phyloP scores from a whole-genome alignment of 2,888 invertebrate genomes.

The Papilio demoleus region DNA sequence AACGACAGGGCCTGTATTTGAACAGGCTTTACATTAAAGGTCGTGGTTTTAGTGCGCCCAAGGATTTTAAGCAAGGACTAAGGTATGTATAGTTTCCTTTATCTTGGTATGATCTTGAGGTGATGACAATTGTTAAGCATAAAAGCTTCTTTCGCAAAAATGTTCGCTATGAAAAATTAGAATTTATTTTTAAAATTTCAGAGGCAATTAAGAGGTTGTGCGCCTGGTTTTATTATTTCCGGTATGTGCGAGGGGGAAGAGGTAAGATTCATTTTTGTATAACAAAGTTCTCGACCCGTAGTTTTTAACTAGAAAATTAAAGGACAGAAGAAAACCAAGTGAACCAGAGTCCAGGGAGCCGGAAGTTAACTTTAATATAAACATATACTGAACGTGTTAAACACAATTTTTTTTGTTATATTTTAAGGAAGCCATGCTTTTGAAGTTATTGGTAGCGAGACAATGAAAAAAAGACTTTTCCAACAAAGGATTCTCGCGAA shows the following conservation, averaged over 20 bases:
- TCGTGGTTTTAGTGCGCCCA: conserved; percentile 58
- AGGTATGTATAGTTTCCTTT: conserved; percentile 53
- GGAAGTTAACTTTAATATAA: too few relatives aligned
- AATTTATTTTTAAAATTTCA: conserved; percentile 52
- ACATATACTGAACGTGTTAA: too few relatives aligned
- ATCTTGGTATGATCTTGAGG: background rate
- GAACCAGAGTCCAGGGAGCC: too few relatives aligned
- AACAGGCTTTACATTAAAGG: conserved; percentile 54
- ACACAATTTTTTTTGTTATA: too few relatives aligned
- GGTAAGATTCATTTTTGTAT: conserved; percentile 49
- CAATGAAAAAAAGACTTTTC: conserved; percentile 62
- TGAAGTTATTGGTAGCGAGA: conserved; percentile 55
- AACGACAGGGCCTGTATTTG: conserved; percentile 52
- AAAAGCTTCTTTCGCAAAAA: too few relatives aligned
- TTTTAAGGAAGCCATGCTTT: conserved; percentile 56
- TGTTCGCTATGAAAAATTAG: background rate
- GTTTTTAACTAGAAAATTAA: too few relatives aligned
- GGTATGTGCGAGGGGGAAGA: conserved; percentile 64
- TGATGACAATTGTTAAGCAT: too few relatives aligned
- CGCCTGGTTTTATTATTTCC: conserved; percentile 64
- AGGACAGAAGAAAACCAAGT: too few relatives aligned
- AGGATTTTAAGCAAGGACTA: conserved; percentile 56
- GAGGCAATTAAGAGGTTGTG: conserved; percentile 59
- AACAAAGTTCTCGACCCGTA: too few relatives aligned
- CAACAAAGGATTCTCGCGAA: conserved; percentile 53